These are phyloP conservation scores for Andinoacara biseriatus DNA, from an alignment of 2,113 vertebrate genomes.

Conservation along the genomic window DNA sequence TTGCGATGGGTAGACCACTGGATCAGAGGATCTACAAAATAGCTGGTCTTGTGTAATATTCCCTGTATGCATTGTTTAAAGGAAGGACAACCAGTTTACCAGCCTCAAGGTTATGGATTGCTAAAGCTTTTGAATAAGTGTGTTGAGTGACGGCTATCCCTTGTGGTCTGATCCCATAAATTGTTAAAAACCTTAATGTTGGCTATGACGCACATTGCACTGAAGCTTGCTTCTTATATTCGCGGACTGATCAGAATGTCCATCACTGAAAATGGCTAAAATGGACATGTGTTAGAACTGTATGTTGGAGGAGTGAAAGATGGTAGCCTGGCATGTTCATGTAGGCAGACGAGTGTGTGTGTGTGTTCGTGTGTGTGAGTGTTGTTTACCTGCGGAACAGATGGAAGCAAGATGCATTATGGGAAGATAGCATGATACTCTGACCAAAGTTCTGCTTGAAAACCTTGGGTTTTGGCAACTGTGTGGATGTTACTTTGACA, in stretches of 20 bases:
- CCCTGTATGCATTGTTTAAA: neutral
- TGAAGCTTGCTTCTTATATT: neutral
- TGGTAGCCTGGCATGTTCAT: neutral
- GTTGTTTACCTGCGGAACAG: neutral
- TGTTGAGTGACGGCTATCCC: neutral
- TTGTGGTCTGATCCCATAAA: neutral
- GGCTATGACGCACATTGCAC: neutral
- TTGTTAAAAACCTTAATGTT: neutral
- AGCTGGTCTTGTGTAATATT: neutral
- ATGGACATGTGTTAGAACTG: neutral
- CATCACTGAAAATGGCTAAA: neutral
- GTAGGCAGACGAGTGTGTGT: neutral
- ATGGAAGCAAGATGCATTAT: neutral
- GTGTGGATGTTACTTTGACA: conserved; percentile 4
- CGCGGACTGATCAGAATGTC: neutral
- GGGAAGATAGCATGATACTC: neutral
- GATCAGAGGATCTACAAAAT: neutral
- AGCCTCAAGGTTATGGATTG: no score
- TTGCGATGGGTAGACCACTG: neutral
- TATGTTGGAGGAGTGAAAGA: neutral
- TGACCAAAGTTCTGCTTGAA: neutral
- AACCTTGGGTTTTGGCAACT: neutral
- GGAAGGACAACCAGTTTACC: neutral
- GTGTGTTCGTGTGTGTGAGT: neutral
- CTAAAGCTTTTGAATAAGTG: neutral